Conservation (phyloP, 1,140 invertebrate species). For the Theocolax elegans region DNA sequence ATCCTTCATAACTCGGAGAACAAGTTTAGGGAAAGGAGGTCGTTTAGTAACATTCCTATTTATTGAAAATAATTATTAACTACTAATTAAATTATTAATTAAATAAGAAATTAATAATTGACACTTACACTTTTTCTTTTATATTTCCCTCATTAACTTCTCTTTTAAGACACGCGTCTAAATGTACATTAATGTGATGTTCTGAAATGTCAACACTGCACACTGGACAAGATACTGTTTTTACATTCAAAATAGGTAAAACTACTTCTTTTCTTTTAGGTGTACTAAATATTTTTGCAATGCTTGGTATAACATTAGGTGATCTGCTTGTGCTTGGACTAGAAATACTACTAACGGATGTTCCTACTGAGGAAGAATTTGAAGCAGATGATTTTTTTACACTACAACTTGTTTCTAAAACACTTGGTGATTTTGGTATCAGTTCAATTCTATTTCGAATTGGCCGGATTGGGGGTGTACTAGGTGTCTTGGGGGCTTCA, state of each 20-base stretch:
- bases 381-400: not conserved
- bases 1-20: constrained; percentile 70
- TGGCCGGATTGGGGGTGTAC: not conserved
- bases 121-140: constrained; percentile 40
- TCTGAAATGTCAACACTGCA: constrained; percentile 66
- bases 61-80: constrained; percentile 47
- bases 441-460: constrained; percentile 11
- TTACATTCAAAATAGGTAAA: constrained; percentile 8
- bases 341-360: constrained; percentile 16
- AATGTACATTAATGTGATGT: constrained; percentile 67
- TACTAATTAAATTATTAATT: constrained; percentile 13
- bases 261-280: constrained; percentile 49
- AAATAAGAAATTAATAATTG: not conserved
- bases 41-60: constrained; percentile 47
- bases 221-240: constrained; percentile 68
- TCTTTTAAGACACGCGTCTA: constrained; percentile 69
- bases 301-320: constrained; percentile 40
- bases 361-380: not conserved
- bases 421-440: constrained; percentile 14
- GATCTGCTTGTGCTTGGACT: constrained; percentile 57
- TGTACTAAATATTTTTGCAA: constrained; percentile 54
- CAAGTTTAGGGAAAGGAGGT: constrained; percentile 69
- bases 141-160: constrained; percentile 35
- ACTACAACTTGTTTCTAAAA: constrained; percentile 1
- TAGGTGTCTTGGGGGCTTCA: not conserved